Evolutionary conservation across 2,888 invertebrate species (phyloP), one percentile per base, ranked within the genome.

Genomic region (Hypercompe scribonia): DNA sequence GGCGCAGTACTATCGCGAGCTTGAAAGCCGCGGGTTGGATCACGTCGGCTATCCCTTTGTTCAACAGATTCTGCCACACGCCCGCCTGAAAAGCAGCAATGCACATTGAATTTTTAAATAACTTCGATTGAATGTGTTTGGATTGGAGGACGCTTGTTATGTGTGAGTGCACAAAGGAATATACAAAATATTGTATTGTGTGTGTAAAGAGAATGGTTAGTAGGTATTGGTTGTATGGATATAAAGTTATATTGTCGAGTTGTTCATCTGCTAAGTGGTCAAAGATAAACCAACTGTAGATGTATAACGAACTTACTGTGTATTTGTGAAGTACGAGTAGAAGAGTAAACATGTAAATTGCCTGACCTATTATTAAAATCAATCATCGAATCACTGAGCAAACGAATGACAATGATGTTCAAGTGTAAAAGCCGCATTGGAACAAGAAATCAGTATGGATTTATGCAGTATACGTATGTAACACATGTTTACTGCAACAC

Each of bases 1-100:
- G 95, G 5, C 95, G 85, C 79, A 95, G 80, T 4, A 95, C 93
- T 50, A 95, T 87, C 0, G 95, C 95, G 63, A 95, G 85, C 77
- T 93, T 92, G 85, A 95, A 95, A 3, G 94, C 95, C 0, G 94
- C 94, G 2, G 95, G 94, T 73, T 94, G 93, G 75, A 89, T 88
- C 72, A 92, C 95, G 61, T 94, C 93, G 4, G 88, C 86, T 15
- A 92, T 90, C n/a, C 94, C 95, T 72, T 90, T 91, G 13, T 86
- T 77, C 13, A 93, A 81, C 72, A 95, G 79, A 75, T 90, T 91
- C 82, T 92, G 90, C 95, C 95, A 95, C 1, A 95, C 90, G 0
- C 92, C 93, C 7, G 95, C 93, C 95, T 95, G 88, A 24, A 88
- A 86, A 63, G 33, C 69, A 67, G 68, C 70, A 79, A 77, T 77